Percentiles rank a stretch among this genome's conserved stretches.
Conservation (phyloP, 2,888 invertebrate species). For the Scaptomyza flava region DNA sequence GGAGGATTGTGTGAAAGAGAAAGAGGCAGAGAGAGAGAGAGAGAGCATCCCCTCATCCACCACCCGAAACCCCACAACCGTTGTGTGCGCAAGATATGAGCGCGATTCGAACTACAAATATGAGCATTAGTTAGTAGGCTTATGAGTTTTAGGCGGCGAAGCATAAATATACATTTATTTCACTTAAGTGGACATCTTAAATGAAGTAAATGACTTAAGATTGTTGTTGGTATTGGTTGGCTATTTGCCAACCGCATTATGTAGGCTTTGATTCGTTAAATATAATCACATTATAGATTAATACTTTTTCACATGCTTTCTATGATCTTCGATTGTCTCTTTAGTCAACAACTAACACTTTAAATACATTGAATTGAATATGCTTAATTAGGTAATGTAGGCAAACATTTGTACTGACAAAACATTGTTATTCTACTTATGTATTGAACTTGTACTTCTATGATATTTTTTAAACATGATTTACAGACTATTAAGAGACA, state of each 20-base stretch:
- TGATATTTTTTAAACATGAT: too few relatives aligned
- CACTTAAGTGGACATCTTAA: constrained; percentile 68
- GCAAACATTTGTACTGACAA: too few relatives aligned
- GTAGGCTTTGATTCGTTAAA: background rate
- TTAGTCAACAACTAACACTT: too few relatives aligned
- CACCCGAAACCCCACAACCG: too few relatives aligned
- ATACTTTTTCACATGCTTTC: background rate
- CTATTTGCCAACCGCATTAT: background rate
- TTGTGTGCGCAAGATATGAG: constrained; percentile 29
- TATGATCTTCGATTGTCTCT: background rate
- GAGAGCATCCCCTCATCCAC: background rate
- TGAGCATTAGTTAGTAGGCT: constrained; percentile 32
- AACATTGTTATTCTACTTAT: too few relatives aligned
- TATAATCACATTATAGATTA: background rate
- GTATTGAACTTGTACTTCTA: too few relatives aligned
- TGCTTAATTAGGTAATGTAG: background rate
- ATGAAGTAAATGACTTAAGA: constrained; percentile 42
- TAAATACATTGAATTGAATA: too few relatives aligned
- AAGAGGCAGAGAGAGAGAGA: constrained; percentile 13
- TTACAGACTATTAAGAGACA: too few relatives aligned
- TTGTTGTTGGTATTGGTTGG: background rate
- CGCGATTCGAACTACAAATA: constrained; percentile 22
- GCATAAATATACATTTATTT: constrained; percentile 69
- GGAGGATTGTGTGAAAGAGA: constrained; percentile 58
- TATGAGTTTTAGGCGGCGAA: constrained; percentile 36